Base-by-base conservation (phyloP, 2,888 invertebrate genomes). In the Aromia moschata region DNA sequence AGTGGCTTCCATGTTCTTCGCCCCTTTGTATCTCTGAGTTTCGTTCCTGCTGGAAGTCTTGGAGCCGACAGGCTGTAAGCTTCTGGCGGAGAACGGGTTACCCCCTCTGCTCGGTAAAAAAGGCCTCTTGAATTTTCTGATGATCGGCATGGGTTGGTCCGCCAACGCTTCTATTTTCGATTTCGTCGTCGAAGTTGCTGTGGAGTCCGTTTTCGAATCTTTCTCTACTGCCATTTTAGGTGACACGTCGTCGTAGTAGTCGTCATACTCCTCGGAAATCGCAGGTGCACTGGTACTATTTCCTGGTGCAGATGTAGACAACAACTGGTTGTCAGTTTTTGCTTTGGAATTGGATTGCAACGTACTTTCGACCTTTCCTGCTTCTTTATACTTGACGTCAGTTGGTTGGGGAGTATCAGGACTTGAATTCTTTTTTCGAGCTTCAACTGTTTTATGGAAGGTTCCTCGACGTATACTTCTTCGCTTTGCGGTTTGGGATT, bases 51-150 rank as follows among this genome's bases (percentile, higher is more conserved):
- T 43, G 9, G 33, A 30, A 4, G 80, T 76, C 70, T 79, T 79
- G 4, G 70, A 81, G 69, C 86, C 89, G 46, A 92, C 86, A 18
- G 90, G 87, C 70, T 87, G 87, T 46, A 92, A 82, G 56, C 91
- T 91, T 77, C 92, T 84, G 14, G 90, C 87, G 70, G 89, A 83
- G 78, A 88, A 89, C 16, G 91, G 90, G 80, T 88, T 91, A 65
- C 92, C 91, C 74, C 92, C 92, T 79, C 92, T 86, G 73, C 91
- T 91, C 60, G 92, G 91, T 76, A 92, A 84, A 83, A 92, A 91
- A 73, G 92, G 92, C 76, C 92, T 84, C 74, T 91, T 92, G 4
- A 91, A 85, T 58, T 91, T 85, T 77, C 89, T 86, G 43, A 91
- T 86, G 59, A 86, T 82, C 7, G 87, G 84, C 52, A 52, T 52